Conservation (phyloP, 1,140 invertebrate genomes). For the Anadara kagoshimensis region DNA sequence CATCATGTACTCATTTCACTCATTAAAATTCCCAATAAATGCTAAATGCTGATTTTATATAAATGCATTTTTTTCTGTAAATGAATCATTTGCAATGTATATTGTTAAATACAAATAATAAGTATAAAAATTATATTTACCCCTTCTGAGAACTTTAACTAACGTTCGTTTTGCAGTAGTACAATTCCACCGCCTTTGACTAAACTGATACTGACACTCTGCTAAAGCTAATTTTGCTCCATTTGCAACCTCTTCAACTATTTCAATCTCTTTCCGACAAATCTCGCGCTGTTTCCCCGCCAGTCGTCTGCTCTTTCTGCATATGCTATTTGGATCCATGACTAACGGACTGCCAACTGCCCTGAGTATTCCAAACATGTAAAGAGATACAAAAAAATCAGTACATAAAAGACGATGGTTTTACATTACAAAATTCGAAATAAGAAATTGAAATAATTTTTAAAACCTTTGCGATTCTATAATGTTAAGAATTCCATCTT, state of each 20-base stretch:
- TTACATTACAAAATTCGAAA: too few relatives aligned
- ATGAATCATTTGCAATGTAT: not conserved
- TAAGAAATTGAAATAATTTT: too few relatives aligned
- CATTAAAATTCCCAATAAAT: too few relatives aligned
- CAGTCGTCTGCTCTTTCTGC: conserved; percentile 84
- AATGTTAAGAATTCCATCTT: too few relatives aligned
- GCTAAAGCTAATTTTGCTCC: conserved; percentile 70
- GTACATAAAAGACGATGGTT: too few relatives aligned
- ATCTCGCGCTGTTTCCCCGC: conserved; percentile 81
- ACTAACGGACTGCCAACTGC: conserved; percentile 83
- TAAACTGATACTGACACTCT: conserved; percentile 72
- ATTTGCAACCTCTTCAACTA: conserved; percentile 70
- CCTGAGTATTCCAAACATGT: conserved; percentile 58
- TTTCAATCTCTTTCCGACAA: conserved; percentile 72
- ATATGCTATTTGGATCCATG: conserved; percentile 90
- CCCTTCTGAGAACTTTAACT: conserved; percentile 79
- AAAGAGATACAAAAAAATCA: conserved; percentile 20
- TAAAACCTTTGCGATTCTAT: too few relatives aligned
- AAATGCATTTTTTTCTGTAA: not conserved
- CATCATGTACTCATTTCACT: too few relatives aligned
- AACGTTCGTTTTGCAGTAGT: conserved; percentile 65
- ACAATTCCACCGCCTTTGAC: conserved; percentile 71
- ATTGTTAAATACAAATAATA: not conserved
- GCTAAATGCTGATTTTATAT: not conserved
- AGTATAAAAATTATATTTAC: conserved; percentile 47